These are phyloP conservation scores for Acanthosoma haemorrhoidale DNA, from an alignment of 2,888 invertebrate species.

Conservation along the genomic window DNA sequence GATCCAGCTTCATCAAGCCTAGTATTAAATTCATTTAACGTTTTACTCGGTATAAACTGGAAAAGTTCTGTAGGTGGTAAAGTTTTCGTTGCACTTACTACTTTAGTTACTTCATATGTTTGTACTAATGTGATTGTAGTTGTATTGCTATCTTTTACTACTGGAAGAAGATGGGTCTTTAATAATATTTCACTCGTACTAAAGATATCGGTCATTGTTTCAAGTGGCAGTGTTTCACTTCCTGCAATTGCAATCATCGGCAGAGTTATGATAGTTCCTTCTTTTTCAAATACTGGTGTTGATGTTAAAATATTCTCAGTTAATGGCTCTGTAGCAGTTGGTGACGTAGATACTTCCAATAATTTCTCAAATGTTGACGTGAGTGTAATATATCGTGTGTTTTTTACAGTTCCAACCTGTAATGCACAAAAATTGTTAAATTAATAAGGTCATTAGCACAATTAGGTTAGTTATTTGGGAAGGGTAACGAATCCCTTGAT, in stretches of 20 bases:
- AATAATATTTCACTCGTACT: constrained; percentile 83
- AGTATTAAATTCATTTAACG: constrained; percentile 81
- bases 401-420: constrained; percentile 78
- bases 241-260: constrained; percentile 71
- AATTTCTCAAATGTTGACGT: constrained; percentile 80
- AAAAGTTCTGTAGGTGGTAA: constrained; percentile 80
- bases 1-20: constrained; percentile 84
- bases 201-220: constrained; percentile 84
- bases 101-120: constrained; percentile 78
- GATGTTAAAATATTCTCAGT: constrained; percentile 82
- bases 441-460: background rate
- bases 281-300: constrained; percentile 61
- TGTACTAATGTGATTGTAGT: constrained; percentile 77
- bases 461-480: no score
- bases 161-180: constrained; percentile 82
- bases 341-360: constrained; percentile 49
- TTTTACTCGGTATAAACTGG: constrained; percentile 79
- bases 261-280: constrained; percentile 69
- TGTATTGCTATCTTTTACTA: constrained; percentile 68
- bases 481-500: no score
- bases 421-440: constrained; percentile 40
- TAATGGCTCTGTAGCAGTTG: constrained; percentile 60
- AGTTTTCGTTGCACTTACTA: constrained; percentile 86
- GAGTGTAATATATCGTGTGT: constrained; percentile 80
- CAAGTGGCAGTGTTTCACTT: constrained; percentile 78